Conservation (phyloP, 1,140 invertebrate species). For the Diabrotica undecimpunctata region DNA sequence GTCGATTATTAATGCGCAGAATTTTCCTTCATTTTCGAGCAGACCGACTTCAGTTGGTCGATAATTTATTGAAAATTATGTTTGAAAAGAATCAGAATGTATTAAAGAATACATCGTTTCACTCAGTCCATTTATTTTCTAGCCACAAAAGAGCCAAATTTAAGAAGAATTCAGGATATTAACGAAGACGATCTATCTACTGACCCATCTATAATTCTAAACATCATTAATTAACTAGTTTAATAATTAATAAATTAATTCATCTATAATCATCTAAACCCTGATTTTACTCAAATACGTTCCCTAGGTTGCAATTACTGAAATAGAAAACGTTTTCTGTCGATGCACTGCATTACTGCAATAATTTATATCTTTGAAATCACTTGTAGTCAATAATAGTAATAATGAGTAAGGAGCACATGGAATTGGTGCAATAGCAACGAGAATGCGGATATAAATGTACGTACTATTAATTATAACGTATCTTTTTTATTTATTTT, state of each 20-base stretch:
- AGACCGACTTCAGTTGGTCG: no score
- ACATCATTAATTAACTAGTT: not conserved
- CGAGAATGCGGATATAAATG: constrained; percentile 9
- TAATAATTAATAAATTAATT: not conserved
- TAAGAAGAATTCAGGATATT: not conserved
- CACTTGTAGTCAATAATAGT: constrained; percentile 3
- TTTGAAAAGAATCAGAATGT: no score
- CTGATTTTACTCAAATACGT: not conserved
- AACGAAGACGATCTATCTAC: not conserved
- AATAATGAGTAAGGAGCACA: constrained; percentile 5
- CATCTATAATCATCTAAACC: not conserved
- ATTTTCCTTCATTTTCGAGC: no score
- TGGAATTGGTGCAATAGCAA: constrained; percentile 9
- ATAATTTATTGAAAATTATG: no score
- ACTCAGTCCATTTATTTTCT: not conserved
- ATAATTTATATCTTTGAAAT: not conserved
- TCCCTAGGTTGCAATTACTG: not conserved
- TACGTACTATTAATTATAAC: constrained; percentile 4
- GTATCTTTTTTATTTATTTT: no score
- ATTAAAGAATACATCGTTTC: no score
- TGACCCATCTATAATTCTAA: constrained; percentile 1
- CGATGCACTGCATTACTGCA: not conserved
- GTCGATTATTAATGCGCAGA: no score
- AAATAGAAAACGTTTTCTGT: constrained; percentile 10
- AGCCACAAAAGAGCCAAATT: not conserved